Base-by-base conservation (phyloP, 2,888 invertebrate genomes). In the Drosophila neutralis region DNA sequence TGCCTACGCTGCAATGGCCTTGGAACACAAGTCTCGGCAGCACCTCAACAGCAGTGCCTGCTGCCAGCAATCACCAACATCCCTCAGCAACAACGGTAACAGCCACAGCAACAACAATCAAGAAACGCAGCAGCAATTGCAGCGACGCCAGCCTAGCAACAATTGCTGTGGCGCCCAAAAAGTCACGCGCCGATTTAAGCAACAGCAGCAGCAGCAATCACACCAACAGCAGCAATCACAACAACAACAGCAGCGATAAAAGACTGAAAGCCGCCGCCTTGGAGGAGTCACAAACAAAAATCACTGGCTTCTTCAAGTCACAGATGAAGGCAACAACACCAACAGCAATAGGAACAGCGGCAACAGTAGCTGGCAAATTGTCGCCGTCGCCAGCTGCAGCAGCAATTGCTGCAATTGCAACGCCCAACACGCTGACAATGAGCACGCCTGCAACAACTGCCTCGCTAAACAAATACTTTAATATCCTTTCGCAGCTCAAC, bases 291-390 rank as follows among this genome's bases (percentile, higher is more conserved):
- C 97, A 96, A 93, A 97, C 96, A 58, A 96, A 97, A 93, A 97
- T 97, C 91, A 91, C 91, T 0, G 97, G 97, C 90, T 97, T 96
- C 92, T 97, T 97, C 92, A 97, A 96, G 92, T 95, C 96, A 76
- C 97, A 97, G 93, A 95, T 96, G 94, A 97, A 97, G 76, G 91
- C 92, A 45, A 57, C 92, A 48, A 74, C 83, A 8, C 73, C 49
- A 49, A 78, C 83, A 7, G 66, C 21, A 24, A 45, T 24, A 45
- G 45, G 45, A 24, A 45, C 21, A 45, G 15, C 45, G 21, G 45
- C 45, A 27, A 8, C 45, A 24, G 8, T 45, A 8, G 45, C 86
- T 2, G 74, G 83, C 40, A 76, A 80, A 31, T 42, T 66, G 48
- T 58, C 68, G 29, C 57, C 73, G 2, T 79, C 87, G 51, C 86